Base-by-base conservation (phyloP, 2,797 vertebrate species). In the Leuciscus waleckii region DNA sequence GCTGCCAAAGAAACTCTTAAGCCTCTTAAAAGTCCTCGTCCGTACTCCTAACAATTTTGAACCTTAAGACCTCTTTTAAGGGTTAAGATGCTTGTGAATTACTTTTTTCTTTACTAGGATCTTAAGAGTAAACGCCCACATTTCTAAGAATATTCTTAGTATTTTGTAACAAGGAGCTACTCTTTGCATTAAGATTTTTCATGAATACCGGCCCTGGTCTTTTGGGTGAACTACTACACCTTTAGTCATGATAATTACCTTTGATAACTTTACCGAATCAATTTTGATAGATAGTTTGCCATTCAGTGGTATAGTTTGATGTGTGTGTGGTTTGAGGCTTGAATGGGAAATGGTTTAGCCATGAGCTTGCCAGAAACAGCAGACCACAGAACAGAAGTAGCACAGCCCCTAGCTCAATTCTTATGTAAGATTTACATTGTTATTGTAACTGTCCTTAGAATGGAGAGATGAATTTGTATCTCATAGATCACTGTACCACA, bases 361-460 rank as follows among this genome's bases (percentile, higher is more conserved):
- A 29, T 54, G 61, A 41, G 73, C 71, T 56, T 56, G 46, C 23
- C 79, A 83, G 80, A 74, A 77, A 78, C 58, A 73, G 29, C 46
- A 74, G 67, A 81, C 75, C 69, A 68, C 71, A 29, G n/a, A 61
- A 51, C 71, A 29, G n/a, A 61, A 51, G 41, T 79, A 83, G 39
- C 19, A 23, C 75, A 56, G n/a, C 10, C 10, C 69, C 51, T 32
- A 4, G 63, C 63, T 70, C 80, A 37, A 4, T 51, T 35, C 73
- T 78, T 56, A 83, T 69, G 23, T 69, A 63, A 68, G 61, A 82
- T 73, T 43, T 67, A 37, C 61, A 37, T 46, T 85, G 46, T 83
- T 85, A 46, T 83, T 86, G 46, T 76, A 73, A 73, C 84, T 86
- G 58, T 70, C 67, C 46, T 68, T 71, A 51, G 71, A 89, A 76